Percentiles rank a stretch among this genome's conserved stretches.
Evolutionary conservation across 2,888 invertebrate species (phyloP).

Genomic region (Lasioglossum morio): DNA sequence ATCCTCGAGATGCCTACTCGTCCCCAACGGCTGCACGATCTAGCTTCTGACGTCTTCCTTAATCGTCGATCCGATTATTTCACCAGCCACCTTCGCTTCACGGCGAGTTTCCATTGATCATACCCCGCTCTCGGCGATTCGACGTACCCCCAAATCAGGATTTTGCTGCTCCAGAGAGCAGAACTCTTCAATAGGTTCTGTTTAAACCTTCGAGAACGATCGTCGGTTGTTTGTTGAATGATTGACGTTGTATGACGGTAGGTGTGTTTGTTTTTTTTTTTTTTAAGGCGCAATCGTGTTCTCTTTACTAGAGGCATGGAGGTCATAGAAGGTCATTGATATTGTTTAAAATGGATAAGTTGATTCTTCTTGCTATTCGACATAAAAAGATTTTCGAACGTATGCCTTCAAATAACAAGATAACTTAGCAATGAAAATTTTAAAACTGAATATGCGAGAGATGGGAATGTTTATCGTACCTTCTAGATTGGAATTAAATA

Average conservation of each 20-base stretch:
- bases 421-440: neutral
- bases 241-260: too few relatives aligned
- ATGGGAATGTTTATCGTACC: neutral
- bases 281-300: too few relatives aligned
- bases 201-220: too few relatives aligned
- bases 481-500: neutral
- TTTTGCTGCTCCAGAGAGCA: neutral
- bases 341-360: too few relatives aligned
- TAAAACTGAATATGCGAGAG: neutral
- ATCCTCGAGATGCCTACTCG: neutral
- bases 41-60: conserved; percentile 20
- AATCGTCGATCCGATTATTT: conserved; percentile 7
- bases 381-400: too few relatives aligned
- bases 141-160: neutral
- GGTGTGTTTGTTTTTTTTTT: too few relatives aligned
- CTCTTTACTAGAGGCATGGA: too few relatives aligned
- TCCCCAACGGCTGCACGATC: neutral
- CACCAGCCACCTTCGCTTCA: neutral
- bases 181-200: neutral
- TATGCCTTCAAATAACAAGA: neutral
- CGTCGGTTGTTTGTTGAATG: too few relatives aligned
- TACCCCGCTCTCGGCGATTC: neutral
- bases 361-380: too few relatives aligned
- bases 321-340: too few relatives aligned
- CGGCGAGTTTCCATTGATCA: neutral